Evolutionary conservation across 2,113 vertebrate genomes (phyloP), one percentile per base, ranked within the genome.

Genomic region (Ahaetulla prasina): DNA sequence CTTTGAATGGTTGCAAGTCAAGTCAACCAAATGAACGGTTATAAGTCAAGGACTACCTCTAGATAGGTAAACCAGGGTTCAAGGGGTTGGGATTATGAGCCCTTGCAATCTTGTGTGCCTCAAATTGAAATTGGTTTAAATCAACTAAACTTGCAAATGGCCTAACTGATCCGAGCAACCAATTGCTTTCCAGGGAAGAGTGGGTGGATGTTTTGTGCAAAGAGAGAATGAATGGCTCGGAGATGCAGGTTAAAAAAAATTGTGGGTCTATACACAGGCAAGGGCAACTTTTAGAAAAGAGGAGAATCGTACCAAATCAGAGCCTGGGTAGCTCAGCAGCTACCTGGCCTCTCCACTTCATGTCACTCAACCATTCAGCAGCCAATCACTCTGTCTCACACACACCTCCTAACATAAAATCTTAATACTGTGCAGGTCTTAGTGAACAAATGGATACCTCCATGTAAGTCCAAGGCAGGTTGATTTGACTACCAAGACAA

Each of bases 381-480:
- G 43, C 45, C 88, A 39, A 6, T 88, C 25, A 47, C 35, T 45
- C 55, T 49, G 55, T n/a, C 88, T 9, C 30, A 7, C 85, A 43
- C 86, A 53, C 47, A 43, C 23, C 23, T 22, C n/a, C 74, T 27
- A 89, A 92, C 53, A 86, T 55, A 14, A 86, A 85, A 11, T 90
- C 85, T 30, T 92, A 92, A 92, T 92, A 92, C 92, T 92, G 92
- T 86, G 53, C 74, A 90, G 92, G 88, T 90, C 92, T 57, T 86
- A 85, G 92, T 90, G 88, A 85, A 85, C 74, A 49, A 89, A 90
- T 12, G 54, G 88, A 63, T 88, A 63, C 45, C 54, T 52, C n/a
- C 55, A 20, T 23, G 8, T 55, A 45, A 74, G 23, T 88, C 85
- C 43, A 35, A 45, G 25, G 25, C 52, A 49, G 63, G 43, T 9